Evolutionary conservation across 1,140 invertebrate species (phyloP).

Genomic region (Galleria mellonella): DNA sequence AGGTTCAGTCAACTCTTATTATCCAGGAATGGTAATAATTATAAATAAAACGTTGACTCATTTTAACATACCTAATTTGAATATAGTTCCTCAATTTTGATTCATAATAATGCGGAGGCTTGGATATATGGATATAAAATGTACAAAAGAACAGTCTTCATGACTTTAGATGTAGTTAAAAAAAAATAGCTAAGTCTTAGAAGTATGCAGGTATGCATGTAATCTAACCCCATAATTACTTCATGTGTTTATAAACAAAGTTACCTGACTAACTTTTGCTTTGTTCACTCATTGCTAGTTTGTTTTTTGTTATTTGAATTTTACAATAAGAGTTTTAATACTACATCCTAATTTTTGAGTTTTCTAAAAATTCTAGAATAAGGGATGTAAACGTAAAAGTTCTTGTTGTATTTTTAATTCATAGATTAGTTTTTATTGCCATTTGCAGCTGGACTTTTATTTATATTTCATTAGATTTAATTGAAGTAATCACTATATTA

Average conservation of each 20-base stretch:
- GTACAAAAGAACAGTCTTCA: constrained; percentile 64
- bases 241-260: constrained; percentile 74
- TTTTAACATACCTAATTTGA: constrained; percentile 10
- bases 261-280: constrained; percentile 65
- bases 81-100: constrained; percentile 61
- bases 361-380: neutral
- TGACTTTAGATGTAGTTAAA: constrained; percentile 66
- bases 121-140: constrained; percentile 21
- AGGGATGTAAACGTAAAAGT: constrained; percentile 6
- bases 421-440: constrained; percentile 2
- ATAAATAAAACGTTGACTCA: constrained; percentile 14
- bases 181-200: constrained; percentile 43
- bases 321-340: constrained; percentile 46
- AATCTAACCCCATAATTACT: constrained; percentile 56
- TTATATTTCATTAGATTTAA: no score
- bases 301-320: constrained; percentile 24
- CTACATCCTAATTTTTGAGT: constrained; percentile 7
- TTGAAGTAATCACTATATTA: constrained; percentile 8
- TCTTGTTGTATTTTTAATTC: constrained; percentile 17
- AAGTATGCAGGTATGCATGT: constrained; percentile 62
- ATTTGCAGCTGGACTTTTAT: constrained; percentile 5
- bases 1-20: constrained; percentile 57
- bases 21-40: constrained; percentile 22
- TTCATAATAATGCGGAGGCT: constrained; percentile 60
- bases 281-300: constrained; percentile 46